Conservation (phyloP, 2,113 vertebrate genomes). For the Grammomys dolichurus region DNA sequence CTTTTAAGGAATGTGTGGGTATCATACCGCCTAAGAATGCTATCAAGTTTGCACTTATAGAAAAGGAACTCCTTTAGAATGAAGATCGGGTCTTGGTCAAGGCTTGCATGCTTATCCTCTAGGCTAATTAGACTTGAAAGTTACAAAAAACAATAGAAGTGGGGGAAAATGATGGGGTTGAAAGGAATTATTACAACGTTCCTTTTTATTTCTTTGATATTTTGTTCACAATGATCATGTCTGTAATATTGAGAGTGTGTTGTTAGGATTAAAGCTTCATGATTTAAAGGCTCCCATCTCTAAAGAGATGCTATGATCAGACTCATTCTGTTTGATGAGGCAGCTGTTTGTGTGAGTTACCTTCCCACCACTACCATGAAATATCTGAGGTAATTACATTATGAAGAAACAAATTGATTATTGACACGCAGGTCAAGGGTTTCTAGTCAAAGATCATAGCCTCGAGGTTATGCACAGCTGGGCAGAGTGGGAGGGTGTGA, state of each 20-base stretch:
- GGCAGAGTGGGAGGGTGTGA: too few species aligned
- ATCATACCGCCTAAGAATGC: neutral
- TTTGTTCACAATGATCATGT: conserved; percentile 5
- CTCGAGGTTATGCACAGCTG: neutral
- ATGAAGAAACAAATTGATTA: neutral
- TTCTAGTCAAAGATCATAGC: neutral
- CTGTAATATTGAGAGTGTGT: neutral
- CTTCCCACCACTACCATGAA: neutral
- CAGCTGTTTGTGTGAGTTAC: neutral
- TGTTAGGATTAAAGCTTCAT: neutral
- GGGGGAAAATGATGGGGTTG: neutral
- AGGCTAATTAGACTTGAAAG: neutral
- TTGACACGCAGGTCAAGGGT: neutral
- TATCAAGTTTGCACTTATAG: neutral
- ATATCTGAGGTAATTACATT: neutral
- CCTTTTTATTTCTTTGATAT: neutral
- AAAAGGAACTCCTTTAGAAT: neutral
- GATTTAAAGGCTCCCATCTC: neutral
- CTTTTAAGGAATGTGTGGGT: neutral
- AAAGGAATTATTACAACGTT: neutral
- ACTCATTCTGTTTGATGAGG: conserved; percentile 9
- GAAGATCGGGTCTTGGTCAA: neutral
- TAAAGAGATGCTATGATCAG: neutral
- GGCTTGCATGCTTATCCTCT: neutral
- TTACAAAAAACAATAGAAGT: neutral